Base-by-base conservation (phyloP, 2,888 invertebrate species). In the Drosophila nr. fundita region DNA sequence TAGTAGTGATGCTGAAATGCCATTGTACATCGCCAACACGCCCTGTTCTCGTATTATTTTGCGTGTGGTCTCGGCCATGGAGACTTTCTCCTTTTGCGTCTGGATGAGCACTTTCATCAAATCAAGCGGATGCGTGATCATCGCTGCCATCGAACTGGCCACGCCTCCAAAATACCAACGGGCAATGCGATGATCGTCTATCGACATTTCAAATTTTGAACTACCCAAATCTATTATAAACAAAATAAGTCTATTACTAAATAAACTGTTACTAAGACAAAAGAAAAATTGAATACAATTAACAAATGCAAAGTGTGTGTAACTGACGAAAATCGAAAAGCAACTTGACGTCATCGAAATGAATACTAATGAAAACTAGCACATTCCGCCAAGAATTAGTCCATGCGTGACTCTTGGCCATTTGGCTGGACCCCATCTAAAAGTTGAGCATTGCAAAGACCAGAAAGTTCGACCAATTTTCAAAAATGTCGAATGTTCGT, bases 81-180 rank as follows among this genome's bases (percentile, higher is more conserved):
- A 95, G 61, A 97, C 90, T 91, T 96, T 97, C 87, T 96, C 96
- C 92, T 98, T 97, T 92, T 99, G 98, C 0, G 99, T 99, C 94
- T 99, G 99, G 90, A 99, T 80, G 13, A 89, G 78, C 75, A 99
- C 99, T 95, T 99, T 99, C 45, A 99, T 94, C 67, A 99, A 94
- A 94, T 99, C 99, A 80, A 99, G 94, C 1, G 99, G 99, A 94
- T 99, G 99, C 5, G 99, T 99, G 83, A 97, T 95, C 92, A 97
- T 97, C 11, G 98, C 98, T 24, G 99, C 99, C 76, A 96, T 97
- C n/a, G 98, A 97, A 53, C 98, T 97, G 18, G 98, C 98, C 53
- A 98, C 73, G 5, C 99, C 99, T 57, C 99, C 99, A 92, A 99
- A 99, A 93, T 99, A 99, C 99, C 99, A 99, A 92, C 96, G 94